Percentiles rank a stretch among this genome's conserved stretches.
These are phyloP conservation scores for Eonycteris spelaea DNA, from an alignment of 2,113 vertebrate genomes.

Conservation along the genomic window DNA sequence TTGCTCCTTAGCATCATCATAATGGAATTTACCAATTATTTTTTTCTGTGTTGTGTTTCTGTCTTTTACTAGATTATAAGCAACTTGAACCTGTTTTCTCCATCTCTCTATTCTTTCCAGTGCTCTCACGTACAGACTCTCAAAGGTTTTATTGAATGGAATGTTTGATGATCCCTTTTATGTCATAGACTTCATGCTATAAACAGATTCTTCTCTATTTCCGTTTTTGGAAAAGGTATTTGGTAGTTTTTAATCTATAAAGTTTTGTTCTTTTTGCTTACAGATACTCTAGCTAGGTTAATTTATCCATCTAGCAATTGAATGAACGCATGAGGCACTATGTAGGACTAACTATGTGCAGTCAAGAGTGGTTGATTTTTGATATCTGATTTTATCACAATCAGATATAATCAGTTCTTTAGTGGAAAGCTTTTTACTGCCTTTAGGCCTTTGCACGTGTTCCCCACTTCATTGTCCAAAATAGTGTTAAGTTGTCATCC, in stretches of 20 bases:
- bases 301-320: background rate
- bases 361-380: background rate
- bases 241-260: conserved; percentile 21
- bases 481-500: conserved; percentile 5
- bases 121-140: background rate
- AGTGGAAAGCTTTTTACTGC: conserved; percentile 24
- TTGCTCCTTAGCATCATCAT: background rate
- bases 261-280: conserved; percentile 42
- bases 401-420: background rate
- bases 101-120: background rate
- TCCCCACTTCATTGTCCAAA: background rate
- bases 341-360: background rate
- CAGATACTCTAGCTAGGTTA: background rate
- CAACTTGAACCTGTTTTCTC: background rate
- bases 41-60: background rate
- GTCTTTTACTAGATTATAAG: background rate
- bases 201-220: background rate
- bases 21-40: background rate
- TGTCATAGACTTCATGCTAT: background rate
- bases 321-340: background rate
- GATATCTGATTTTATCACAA: background rate
- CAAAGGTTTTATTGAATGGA: background rate
- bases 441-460: background rate
- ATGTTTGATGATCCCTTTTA: conserved; percentile 5
- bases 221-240: conserved; percentile 25